Evolutionary conservation across 2,888 invertebrate genomes (phyloP).

Genomic region (Drosophila parthenogenetica): DNA sequence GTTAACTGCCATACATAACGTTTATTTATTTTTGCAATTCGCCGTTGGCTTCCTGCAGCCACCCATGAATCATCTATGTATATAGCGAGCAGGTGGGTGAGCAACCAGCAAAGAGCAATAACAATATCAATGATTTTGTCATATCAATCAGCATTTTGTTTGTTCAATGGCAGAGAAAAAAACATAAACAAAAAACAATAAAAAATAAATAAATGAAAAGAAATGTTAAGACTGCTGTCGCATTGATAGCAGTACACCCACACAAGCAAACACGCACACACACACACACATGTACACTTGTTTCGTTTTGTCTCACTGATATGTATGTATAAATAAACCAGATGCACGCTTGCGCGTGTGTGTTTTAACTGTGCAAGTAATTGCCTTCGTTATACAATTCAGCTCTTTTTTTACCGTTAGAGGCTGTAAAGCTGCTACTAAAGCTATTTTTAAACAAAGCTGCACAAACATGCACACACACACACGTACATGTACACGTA

Average conservation of each 20-base stretch:
- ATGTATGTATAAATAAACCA: slow-evolving; percentile 34
- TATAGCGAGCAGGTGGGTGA: slow-evolving; percentile 61
- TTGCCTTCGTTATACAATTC: slow-evolving; percentile 8
- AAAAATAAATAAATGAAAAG: not conserved
- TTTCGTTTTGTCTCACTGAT: slow-evolving; percentile 27
- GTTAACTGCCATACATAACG: slow-evolving; percentile 26
- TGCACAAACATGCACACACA: slow-evolving; percentile 3
- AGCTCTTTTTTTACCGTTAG: slow-evolving; percentile 37
- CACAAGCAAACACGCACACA: not conserved
- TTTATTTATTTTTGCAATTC: slow-evolving; percentile 2
- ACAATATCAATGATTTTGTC: slow-evolving; percentile 38
- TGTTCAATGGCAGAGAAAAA: slow-evolving; percentile 51
- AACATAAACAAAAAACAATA: slow-evolving; percentile 9
- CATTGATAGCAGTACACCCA: slow-evolving; percentile 37
- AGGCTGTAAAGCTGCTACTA: slow-evolving; percentile 16
- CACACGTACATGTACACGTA: too few relatives aligned
- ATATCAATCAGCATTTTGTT: slow-evolving; percentile 63
- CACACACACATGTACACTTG: slow-evolving; percentile 1
- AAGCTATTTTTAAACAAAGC: slow-evolving; percentile 58
- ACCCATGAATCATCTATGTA: slow-evolving; percentile 39
- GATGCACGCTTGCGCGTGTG: slow-evolving; percentile 34
- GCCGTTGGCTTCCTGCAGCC: slow-evolving; percentile 42
- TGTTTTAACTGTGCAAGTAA: slow-evolving; percentile 7
- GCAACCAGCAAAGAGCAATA: slow-evolving; percentile 16
- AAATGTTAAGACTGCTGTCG: slow-evolving; percentile 13